Evolutionary conservation across 2,888 invertebrate genomes (phyloP).

Genomic region (Macropis europaea): DNA sequence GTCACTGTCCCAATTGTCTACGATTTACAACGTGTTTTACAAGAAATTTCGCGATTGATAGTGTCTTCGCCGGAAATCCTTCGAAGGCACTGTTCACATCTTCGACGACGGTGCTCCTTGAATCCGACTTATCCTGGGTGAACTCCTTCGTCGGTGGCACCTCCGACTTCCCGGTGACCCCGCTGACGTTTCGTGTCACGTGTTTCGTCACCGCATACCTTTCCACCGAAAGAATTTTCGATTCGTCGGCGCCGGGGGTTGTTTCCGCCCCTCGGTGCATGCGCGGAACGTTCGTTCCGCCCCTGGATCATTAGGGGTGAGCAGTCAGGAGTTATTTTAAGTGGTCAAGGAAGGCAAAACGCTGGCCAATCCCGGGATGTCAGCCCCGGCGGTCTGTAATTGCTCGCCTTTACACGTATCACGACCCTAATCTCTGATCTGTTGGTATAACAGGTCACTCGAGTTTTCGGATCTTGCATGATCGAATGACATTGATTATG

Average conservation of each 20-base stretch:
- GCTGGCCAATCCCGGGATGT: constrained; percentile 37
- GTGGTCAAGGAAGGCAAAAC: constrained; percentile 37
- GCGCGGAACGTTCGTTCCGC: constrained; percentile 57
- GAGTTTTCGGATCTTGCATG: constrained; percentile 28
- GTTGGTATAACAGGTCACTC: constrained; percentile 35
- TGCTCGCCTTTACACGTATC: constrained; percentile 25
- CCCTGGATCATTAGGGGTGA: constrained; percentile 37
- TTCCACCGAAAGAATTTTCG: constrained; percentile 14
- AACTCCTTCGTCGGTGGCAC: constrained; percentile 1
- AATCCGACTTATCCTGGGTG: neutral
- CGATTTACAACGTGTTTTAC: neutral
- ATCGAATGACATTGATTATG: constrained; percentile 32
- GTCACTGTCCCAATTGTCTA: too few relatives aligned
- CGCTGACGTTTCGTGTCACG: constrained; percentile 47
- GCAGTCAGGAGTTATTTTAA: constrained; percentile 9
- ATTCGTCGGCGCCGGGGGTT: constrained; percentile 42
- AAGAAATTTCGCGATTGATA: neutral
- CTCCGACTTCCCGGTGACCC: constrained; percentile 5
- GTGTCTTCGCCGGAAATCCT: neutral
- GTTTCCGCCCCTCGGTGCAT: constrained; percentile 58
- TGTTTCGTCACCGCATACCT: constrained; percentile 38
- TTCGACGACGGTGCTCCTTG: neutral
- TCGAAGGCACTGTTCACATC: neutral
- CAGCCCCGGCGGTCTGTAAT: neutral
- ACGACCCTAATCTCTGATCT: constrained; percentile 40